Conservation (phyloP, 2,113 vertebrate species). For the Microtus montanus region DNA sequence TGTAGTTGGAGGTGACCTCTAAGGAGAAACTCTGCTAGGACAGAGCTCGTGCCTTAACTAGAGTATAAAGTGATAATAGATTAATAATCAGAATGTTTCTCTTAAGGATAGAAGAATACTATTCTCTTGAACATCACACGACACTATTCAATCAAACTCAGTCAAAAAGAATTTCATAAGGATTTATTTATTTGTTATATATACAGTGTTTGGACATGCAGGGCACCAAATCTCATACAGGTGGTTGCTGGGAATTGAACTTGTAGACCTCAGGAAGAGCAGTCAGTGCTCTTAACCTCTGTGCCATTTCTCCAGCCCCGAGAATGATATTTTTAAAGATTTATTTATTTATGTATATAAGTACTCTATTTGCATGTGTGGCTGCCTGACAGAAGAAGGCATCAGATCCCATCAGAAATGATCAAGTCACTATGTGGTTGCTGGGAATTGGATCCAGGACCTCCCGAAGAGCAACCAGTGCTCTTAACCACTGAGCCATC, state of each 20-base stretch:
- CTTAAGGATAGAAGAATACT: neutral
- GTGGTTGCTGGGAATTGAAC: too few species aligned
- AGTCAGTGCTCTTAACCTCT: too few species aligned
- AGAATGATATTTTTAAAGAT: neutral
- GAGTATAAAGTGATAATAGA: neutral
- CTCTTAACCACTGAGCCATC: neutral
- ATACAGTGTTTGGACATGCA: too few species aligned
- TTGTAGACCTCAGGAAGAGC: too few species aligned
- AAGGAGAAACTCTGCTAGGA: neutral
- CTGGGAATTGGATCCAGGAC: neutral
- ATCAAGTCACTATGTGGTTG: too few species aligned
- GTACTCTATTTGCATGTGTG: neutral
- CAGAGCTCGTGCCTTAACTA: neutral
- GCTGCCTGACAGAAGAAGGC: neutral
- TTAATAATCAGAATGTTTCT: constrained; percentile 31
- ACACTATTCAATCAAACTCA: constrained; percentile 9
- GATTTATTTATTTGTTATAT: neutral
- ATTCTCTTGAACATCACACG: constrained; percentile 30
- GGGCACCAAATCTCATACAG: too few species aligned
- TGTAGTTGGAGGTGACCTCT: neutral
- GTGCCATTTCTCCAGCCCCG: neutral
- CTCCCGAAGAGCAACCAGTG: neutral
- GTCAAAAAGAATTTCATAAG: neutral
- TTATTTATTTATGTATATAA: neutral
- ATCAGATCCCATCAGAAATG: neutral